Evolutionary conservation across 2,888 invertebrate species (phyloP).

Genomic region (Carpatolechia fugitivella): DNA sequence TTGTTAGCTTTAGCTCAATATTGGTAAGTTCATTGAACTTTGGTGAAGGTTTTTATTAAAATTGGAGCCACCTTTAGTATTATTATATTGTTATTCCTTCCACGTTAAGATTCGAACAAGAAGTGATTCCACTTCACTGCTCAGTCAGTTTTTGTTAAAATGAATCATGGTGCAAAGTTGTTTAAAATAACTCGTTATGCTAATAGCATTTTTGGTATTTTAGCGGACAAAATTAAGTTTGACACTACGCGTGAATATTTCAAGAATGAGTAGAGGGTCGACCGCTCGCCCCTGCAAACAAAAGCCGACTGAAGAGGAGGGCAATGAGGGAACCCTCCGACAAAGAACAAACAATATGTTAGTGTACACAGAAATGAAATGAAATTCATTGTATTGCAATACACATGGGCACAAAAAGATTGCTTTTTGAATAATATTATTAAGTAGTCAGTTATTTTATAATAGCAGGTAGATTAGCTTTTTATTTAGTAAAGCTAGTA

Average conservation of each 20-base stretch:
- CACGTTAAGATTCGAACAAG: no score
- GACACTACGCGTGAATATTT: slow-evolving; percentile 11
- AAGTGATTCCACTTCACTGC: no score
- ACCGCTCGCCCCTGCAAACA: slow-evolving; percentile 57
- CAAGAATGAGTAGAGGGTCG: slow-evolving; percentile 45
- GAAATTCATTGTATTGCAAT: slow-evolving; percentile 20
- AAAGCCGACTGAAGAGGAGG: slow-evolving; percentile 62
- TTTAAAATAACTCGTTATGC: neutral
- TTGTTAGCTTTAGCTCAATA: slow-evolving; percentile 10
- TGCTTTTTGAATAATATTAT: neutral
- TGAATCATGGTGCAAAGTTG: slow-evolving; percentile 9
- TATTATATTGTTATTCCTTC: no score
- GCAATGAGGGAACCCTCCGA: slow-evolving; percentile 48
- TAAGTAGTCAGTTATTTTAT: no score
- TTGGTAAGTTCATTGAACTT: neutral
- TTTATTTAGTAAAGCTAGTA: no score
- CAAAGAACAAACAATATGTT: slow-evolving; percentile 55
- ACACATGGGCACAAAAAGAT: no score
- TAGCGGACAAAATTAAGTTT: neutral
- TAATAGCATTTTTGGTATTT: neutral
- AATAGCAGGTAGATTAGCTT: no score
- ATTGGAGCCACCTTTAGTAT: neutral
- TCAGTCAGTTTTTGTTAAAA: slow-evolving; percentile 3
- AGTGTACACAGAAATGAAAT: slow-evolving; percentile 50
- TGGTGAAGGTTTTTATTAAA: neutral